Percentiles rank a stretch among this genome's conserved stretches.
phyloP scores from a whole-genome alignment of 2,888 invertebrate genomes.

The Drosophila putrida region DNA sequence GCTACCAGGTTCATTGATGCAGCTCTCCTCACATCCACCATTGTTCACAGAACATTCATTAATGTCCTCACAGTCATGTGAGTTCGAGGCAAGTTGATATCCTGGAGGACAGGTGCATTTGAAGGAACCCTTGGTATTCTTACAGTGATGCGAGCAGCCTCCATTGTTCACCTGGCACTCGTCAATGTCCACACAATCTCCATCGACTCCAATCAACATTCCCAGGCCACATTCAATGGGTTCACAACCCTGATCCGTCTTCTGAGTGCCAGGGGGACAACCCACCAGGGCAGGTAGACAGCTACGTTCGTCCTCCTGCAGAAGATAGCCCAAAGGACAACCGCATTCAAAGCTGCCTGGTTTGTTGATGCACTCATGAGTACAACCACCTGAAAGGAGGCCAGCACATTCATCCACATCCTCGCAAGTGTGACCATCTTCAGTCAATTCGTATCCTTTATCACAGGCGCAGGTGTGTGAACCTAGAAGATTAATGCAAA shows the following conservation, averaged over 20 bases:
- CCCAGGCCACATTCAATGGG: slow-evolving; percentile 85
- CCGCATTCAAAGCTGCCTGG: slow-evolving; percentile 87
- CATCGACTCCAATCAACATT: slow-evolving; percentile 83
- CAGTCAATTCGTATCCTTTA: slow-evolving; percentile 82
- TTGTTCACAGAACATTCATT: slow-evolving; percentile 86
- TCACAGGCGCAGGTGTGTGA: slow-evolving; percentile 86
- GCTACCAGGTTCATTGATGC: slow-evolving; percentile 86
- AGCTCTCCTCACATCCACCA: slow-evolving; percentile 84
- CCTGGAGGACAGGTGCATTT: slow-evolving; percentile 88
- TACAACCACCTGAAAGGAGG: slow-evolving; percentile 83
- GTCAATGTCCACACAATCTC: slow-evolving; percentile 86
- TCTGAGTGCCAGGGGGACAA: slow-evolving; percentile 77
- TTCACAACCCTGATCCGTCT: slow-evolving; percentile 67
- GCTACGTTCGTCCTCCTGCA: slow-evolving; percentile 78
- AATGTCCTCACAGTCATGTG: slow-evolving; percentile 86
- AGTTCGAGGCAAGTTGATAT: slow-evolving; percentile 84
- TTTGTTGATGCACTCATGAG: slow-evolving; percentile 86
- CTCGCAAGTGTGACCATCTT: slow-evolving; percentile 84
- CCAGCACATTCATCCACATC: slow-evolving; percentile 86
- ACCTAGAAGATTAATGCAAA: slow-evolving; percentile 88
- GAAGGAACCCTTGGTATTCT: slow-evolving; percentile 86
- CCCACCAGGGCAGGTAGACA: slow-evolving; percentile 77
- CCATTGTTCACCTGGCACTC: slow-evolving; percentile 86
- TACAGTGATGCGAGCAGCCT: slow-evolving; percentile 84
- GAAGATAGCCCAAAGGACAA: slow-evolving; percentile 86